Evolutionary conservation across 2,888 invertebrate genomes (phyloP), one percentile per base, ranked within the genome.

Genomic region (Sinodicranocentrus sp.): DNA sequence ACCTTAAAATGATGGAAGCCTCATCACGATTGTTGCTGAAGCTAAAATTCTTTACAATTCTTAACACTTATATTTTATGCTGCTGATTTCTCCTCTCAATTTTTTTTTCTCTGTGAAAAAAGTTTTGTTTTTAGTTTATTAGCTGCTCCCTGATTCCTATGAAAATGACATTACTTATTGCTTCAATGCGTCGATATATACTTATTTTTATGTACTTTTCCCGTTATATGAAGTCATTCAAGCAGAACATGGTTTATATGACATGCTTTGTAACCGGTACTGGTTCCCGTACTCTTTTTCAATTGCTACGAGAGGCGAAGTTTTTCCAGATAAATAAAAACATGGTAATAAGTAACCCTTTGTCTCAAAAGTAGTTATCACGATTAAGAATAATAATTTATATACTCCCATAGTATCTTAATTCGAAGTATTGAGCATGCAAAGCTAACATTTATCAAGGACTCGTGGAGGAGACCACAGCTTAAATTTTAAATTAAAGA

Each of bases 1-100:
- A 43, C 39, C 8, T 13, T 43, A 43, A 28, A 61, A 19, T 72
- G 72, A 59, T 82, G 82, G 82, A 82, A 82, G 82, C 82, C 76
- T 82, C 76, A 71, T 76, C 76, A 82, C 76, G 71, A 82, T 68
- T 75, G 65, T 63, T 75, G 67, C 28, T 71, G 57, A 71, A 71
- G 54, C 54, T 71, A 39, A 33, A 67, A n/a, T 75, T 21, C 39
- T 59, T n/a, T 61, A 43, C 15, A 44, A 43, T 59, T 48, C 61
- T 44, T 48, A 43, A 48, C 17, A 43, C 39, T 63, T 67, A 28
- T 57, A n/a, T n/a, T n/a, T 17, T 65, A 68, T 68, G 44, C 67
- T 68, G 44, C 67, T 57, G 48, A 59, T 77, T 76, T 68, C 59
- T 15, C 68, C 57, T 39, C 44, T 17, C 28, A 44, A 75, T n/a